Evolutionary conservation across 1,140 invertebrate genomes (phyloP).

Genomic region (Bombus turneri): DNA sequence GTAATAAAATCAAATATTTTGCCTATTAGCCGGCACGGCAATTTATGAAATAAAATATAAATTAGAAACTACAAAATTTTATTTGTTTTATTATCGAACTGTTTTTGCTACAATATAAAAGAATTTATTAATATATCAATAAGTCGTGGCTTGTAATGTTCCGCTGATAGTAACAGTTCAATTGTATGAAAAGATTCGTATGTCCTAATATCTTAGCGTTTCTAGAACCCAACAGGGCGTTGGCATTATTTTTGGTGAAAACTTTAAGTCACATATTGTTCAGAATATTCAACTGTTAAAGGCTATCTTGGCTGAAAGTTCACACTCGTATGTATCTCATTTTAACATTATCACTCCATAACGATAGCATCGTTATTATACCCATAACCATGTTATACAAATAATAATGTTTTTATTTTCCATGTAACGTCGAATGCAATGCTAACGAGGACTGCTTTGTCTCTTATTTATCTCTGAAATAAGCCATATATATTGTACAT

Average conservation of each 20-base stretch:
- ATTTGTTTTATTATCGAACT: background rate
- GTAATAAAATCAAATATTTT: background rate
- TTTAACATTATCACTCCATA: background rate
- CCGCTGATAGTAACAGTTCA: background rate
- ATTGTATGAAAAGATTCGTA: background rate
- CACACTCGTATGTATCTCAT: background rate
- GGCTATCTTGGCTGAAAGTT: background rate
- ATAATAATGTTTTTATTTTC: no score
- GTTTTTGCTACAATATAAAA: background rate
- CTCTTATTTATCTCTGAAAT: no score
- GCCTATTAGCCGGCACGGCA: background rate
- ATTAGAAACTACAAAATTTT: no score
- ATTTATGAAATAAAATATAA: no score
- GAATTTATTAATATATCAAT: background rate
- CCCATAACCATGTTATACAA: no score
- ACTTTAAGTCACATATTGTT: background rate
- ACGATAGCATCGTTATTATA: background rate
- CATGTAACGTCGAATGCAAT: no score
- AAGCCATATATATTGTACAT: no score
- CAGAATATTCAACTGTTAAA: background rate
- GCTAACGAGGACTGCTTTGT: no score
- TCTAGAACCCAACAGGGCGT: conserved; percentile 2
- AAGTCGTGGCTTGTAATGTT: background rate
- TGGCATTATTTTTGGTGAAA: background rate
- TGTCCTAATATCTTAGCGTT: background rate